phyloP scores from a whole-genome alignment of 2,113 vertebrate genomes.

The Catharus bicknelli region DNA sequence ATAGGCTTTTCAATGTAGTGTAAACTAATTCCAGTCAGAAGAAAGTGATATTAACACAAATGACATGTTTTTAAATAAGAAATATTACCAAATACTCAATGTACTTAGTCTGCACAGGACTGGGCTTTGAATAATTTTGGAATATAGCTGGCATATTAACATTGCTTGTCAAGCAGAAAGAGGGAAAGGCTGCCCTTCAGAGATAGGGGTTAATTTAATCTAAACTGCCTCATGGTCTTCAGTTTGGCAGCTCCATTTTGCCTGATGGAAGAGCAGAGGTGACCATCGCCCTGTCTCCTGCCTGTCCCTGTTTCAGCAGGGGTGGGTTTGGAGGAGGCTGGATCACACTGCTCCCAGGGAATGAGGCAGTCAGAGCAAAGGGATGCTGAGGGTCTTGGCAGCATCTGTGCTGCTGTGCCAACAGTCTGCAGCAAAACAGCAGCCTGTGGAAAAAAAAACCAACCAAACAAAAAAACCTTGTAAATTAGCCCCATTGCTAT shows the following conservation, averaged over 20 bases:
- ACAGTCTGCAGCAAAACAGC: neutral
- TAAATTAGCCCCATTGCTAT: neutral
- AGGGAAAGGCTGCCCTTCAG: neutral
- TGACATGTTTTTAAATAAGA: conserved; percentile 28
- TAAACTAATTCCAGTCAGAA: conserved; percentile 34
- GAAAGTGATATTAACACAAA: conserved; percentile 36
- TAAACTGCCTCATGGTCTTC: neutral
- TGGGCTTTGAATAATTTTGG: neutral
- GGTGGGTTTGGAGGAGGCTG: neutral
- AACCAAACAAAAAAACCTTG: accelerated
- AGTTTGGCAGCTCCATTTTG: neutral
- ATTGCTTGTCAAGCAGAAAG: neutral
- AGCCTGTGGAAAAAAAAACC: neutral
- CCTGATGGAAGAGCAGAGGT: neutral
- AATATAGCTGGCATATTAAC: neutral
- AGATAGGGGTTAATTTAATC: neutral
- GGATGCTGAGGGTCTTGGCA: neutral
- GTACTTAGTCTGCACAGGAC: neutral
- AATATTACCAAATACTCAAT: neutral
- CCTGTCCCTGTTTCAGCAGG: neutral
- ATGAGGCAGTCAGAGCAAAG: neutral
- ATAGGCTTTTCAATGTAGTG: conserved; percentile 19
- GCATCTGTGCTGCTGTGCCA: neutral
- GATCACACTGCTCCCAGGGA: neutral
- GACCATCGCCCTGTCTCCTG: neutral